phyloP scores from a whole-genome alignment of 2,888 invertebrate species.

The Odontomyia ornata region DNA sequence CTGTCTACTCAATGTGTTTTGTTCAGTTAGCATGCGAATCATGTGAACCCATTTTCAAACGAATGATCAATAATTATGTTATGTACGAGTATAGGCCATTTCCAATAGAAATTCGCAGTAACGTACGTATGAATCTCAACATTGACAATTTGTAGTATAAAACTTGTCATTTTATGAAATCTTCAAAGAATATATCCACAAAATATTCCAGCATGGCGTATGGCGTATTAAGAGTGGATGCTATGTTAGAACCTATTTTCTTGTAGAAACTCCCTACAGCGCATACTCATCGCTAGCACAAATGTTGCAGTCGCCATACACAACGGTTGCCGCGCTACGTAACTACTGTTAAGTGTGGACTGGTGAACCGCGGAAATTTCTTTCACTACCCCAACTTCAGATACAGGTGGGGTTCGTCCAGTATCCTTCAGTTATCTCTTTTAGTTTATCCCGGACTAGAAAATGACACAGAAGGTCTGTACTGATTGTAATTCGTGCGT shows the following conservation, averaged over 20 bases:
- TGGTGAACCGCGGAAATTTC: slow-evolving; percentile 20
- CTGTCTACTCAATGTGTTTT: too few relatives aligned
- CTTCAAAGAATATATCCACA: too few relatives aligned
- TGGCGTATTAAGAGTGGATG: not conserved
- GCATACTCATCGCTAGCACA: slow-evolving; percentile 43
- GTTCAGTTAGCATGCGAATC: too few relatives aligned
- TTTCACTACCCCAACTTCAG: slow-evolving; percentile 46
- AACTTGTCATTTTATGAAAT: too few relatives aligned
- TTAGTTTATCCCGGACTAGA: slow-evolving; percentile 55
- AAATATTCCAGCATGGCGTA: too few relatives aligned
- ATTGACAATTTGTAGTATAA: too few relatives aligned
- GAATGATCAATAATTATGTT: too few relatives aligned
- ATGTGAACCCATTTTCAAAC: too few relatives aligned
- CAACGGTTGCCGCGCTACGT: slow-evolving; percentile 1
- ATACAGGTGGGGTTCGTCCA: slow-evolving; percentile 55
- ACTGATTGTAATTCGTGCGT: slow-evolving; percentile 48
- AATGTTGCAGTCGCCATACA: slow-evolving; percentile 25
- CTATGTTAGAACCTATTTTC: not conserved
- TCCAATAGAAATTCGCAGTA: too few relatives aligned
- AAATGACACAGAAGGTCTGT: slow-evolving; percentile 55
- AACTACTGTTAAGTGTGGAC: not conserved
- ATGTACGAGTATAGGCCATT: too few relatives aligned
- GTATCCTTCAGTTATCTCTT: slow-evolving; percentile 54
- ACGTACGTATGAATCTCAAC: too few relatives aligned
- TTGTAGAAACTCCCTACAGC: not conserved